These are phyloP conservation scores for Aplysia californica DNA, from an alignment of 1,140 invertebrate genomes.

Conservation along the genomic window DNA sequence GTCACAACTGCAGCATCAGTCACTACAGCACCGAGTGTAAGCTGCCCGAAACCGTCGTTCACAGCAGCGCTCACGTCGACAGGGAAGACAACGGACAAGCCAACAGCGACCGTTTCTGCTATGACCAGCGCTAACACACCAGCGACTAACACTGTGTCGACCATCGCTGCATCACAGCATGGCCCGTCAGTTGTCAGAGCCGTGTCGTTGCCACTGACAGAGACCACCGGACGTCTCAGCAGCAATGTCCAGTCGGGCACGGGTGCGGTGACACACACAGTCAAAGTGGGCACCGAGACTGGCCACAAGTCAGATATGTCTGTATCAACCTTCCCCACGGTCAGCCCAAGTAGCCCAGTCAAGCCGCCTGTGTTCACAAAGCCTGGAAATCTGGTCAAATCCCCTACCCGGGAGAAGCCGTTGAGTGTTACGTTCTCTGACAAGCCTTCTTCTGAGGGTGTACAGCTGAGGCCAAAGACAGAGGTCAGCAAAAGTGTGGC, in stretches of 20 bases:
- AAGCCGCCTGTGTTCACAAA: slow-evolving; percentile 8
- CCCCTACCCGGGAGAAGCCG: no score
- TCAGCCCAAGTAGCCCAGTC: slow-evolving; percentile 14
- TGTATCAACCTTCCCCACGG: slow-evolving; percentile 8
- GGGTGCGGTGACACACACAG: neutral
- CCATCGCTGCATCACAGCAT: neutral
- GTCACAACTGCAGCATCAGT: neutral
- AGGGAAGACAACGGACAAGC: slow-evolving; percentile 8
- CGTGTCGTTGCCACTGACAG: neutral
- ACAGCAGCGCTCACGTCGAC: neutral
- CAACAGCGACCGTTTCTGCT: slow-evolving; percentile 26
- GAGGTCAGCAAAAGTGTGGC: no score
- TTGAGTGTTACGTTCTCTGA: no score
- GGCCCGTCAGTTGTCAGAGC: neutral
- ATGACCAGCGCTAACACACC: slow-evolving; percentile 18
- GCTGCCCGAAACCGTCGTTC: slow-evolving; percentile 1
- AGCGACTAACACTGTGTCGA: neutral
- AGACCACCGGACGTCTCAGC: slow-evolving; percentile 18
- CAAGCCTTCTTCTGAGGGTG: no score
- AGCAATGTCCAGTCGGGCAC: neutral
- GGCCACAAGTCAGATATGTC: neutral
- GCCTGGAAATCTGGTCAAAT: neutral
- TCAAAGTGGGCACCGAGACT: neutral
- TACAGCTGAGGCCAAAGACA: no score
- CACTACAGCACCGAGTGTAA: neutral